Evolutionary conservation across 2,888 invertebrate species (phyloP).

Genomic region (Drosophila yooni): DNA sequence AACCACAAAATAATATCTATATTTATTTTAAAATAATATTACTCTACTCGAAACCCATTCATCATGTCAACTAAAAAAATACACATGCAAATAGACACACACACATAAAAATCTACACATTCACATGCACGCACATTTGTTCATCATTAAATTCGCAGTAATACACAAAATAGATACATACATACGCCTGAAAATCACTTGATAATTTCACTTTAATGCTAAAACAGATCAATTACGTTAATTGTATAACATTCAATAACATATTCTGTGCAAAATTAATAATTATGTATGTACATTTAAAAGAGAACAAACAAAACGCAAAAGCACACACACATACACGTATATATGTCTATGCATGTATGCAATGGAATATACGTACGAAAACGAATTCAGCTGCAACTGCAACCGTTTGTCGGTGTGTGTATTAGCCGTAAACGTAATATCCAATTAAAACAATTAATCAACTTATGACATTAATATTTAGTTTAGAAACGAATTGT

Average conservation of each 20-base stretch:
- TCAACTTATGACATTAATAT: constrained; percentile 25
- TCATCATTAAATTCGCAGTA: not conserved
- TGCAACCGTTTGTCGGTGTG: constrained; percentile 16
- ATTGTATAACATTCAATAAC: not conserved
- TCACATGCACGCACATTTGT: not conserved
- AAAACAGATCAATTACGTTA: not conserved
- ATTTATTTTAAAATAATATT: not conserved
- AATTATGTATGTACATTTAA: not conserved
- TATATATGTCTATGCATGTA: constrained; percentile 4
- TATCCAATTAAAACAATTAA: constrained; percentile 12
- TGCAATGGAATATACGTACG: constrained; percentile 32
- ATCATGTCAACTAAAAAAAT: not conserved
- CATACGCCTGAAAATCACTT: not conserved
- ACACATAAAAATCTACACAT: not conserved
- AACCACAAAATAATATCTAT: not conserved
- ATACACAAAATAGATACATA: constrained; percentile 7
- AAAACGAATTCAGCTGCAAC: constrained; percentile 11
- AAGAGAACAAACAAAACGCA: constrained; percentile 7
- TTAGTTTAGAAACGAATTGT: constrained; percentile 12
- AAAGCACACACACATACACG: not conserved
- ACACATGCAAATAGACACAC: not conserved
- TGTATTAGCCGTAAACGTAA: constrained; percentile 3
- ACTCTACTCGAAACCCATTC: not conserved
- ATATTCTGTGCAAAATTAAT: not conserved
- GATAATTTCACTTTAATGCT: not conserved